Base-by-base conservation (phyloP, 2,888 invertebrate genomes). In the Apodemia mormo region DNA sequence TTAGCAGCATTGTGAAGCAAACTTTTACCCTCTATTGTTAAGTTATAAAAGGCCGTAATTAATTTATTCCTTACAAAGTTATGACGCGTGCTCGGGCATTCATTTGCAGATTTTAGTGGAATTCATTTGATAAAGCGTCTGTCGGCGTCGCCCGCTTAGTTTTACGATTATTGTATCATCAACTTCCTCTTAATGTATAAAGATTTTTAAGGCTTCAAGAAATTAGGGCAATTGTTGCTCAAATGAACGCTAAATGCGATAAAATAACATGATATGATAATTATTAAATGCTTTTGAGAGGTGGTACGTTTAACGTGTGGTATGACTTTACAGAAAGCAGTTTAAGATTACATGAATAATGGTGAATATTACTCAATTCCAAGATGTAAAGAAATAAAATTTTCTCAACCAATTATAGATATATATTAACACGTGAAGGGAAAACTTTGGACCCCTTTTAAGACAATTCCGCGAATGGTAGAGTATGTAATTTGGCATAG, bases 1-100 rank as follows among this genome's bases (percentile, higher is more conserved):
- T 61, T 61, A 12, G 61, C 33, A 30, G 61, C 30, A 61, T 61
- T 61, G 61, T 33, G 61, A 61, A 30, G 30, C 12, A 61, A 61
- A 61, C 61, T 61, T 61, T 61, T 61, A 30, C 33, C 61, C 30
- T 30, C 61, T 33, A 61, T 61, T 61, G 61, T 61, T 10, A 61
- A 61, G 61, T 61, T 30, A 61, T 61, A 76, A 76, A 73, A 71
- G 66, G 69, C 61, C 68, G 67, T 72, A 86, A 88, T 86, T 85
- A 90, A 90, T 89, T 86, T 86, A 89, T 87, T 87, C 86, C 74
- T 78, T 74, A 81, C 81, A 77, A 86, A 89, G 85, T 87, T 85
- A 84, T 85, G 85, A 86, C 82, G 86, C 90, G 87, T 89, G 90
- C 81, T 81, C 78, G 73, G 80, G 90, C 87, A 89, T 89, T 87